Percentiles rank a stretch among this genome's conserved stretches.
These are phyloP conservation scores for Lordiphosa collinella DNA, from an alignment of 1,140 invertebrate species.

Conservation along the genomic window DNA sequence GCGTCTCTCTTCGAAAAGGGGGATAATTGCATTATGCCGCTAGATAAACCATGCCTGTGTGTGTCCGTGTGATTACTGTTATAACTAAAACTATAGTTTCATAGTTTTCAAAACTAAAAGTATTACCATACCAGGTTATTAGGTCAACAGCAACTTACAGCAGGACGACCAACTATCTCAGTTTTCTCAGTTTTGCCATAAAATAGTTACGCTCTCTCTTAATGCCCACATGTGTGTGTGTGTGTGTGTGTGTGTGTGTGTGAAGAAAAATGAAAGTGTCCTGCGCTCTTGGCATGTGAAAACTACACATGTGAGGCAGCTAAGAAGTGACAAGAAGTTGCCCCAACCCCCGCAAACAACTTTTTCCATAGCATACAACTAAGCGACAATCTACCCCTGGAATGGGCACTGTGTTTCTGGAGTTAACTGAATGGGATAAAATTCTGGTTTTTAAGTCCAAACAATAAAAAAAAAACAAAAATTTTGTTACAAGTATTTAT, in stretches of 20 bases:
- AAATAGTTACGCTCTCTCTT: conserved; percentile 48
- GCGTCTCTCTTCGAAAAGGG: conserved; percentile 3
- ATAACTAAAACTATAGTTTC: conserved; percentile 75
- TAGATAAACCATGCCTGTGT: conserved; percentile 22
- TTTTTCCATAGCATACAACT: conserved; percentile 45
- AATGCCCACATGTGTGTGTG: background rate
- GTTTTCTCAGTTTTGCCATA: conserved; percentile 22
- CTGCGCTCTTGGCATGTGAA: conserved; percentile 68
- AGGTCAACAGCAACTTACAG: conserved; percentile 47
- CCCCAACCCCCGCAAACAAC: conserved; percentile 19
- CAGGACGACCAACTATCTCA: conserved; percentile 66
- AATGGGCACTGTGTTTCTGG: too few species aligned
- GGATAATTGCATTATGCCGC: conserved; percentile 16
- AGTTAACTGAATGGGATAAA: too few species aligned
- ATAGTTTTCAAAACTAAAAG: conserved; percentile 80
- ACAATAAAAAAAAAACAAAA: conserved; percentile 12
- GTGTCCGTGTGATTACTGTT: conserved; percentile 39
- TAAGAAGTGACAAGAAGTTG: conserved; percentile 47
- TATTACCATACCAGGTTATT: conserved; percentile 78
- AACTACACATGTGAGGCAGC: conserved; percentile 72
- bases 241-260: conserved; percentile 9
- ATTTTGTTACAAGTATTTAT: conserved; percentile 4
- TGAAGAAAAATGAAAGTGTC: conserved; percentile 57
- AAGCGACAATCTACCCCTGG: conserved; percentile 44
- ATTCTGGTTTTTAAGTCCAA: too few species aligned